Conservation (phyloP, 2,888 invertebrate species). For the Gerris lacustris region DNA sequence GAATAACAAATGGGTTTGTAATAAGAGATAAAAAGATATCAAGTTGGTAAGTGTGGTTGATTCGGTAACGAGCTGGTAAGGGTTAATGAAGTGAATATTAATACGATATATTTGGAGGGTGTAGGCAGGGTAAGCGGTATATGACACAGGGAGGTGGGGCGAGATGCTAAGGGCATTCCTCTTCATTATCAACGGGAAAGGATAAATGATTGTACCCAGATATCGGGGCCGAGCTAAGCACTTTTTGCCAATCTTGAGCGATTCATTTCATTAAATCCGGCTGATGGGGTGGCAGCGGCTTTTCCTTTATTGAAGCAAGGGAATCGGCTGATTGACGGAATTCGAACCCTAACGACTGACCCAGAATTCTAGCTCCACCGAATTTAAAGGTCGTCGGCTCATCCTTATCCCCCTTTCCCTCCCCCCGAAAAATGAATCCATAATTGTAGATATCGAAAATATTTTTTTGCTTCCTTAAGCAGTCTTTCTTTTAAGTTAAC, state of each 20-base stretch:
- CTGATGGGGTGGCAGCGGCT: neutral
- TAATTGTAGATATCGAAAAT: no score
- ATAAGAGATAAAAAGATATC: no score
- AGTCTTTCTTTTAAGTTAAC: no score
- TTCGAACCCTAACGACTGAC: constrained; percentile 1
- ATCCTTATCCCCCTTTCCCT: no score
- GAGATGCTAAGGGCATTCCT: no score
- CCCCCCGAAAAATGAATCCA: no score
- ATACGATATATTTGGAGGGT: neutral
- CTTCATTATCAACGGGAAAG: no score
- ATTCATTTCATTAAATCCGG: constrained; percentile 1
- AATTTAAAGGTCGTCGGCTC: neutral
- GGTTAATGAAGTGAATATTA: constrained; percentile 3
- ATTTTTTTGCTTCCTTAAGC: no score
- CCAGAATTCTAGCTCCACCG: neutral
- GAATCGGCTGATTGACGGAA: neutral
- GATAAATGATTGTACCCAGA: neutral
- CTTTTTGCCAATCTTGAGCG: constrained; percentile 22
- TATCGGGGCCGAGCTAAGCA: constrained; percentile 13
- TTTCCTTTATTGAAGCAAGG: neutral
- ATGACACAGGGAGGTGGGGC: no score
- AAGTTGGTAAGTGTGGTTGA: neutral
- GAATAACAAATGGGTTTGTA: no score
- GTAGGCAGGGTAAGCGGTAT: neutral
- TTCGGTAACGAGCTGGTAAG: neutral